A percentile compares a stretch with the other conserved stretches of the same genome.
phyloP scores from a whole-genome alignment of 2,797 vertebrate species.

The Poecilia picta region DNA sequence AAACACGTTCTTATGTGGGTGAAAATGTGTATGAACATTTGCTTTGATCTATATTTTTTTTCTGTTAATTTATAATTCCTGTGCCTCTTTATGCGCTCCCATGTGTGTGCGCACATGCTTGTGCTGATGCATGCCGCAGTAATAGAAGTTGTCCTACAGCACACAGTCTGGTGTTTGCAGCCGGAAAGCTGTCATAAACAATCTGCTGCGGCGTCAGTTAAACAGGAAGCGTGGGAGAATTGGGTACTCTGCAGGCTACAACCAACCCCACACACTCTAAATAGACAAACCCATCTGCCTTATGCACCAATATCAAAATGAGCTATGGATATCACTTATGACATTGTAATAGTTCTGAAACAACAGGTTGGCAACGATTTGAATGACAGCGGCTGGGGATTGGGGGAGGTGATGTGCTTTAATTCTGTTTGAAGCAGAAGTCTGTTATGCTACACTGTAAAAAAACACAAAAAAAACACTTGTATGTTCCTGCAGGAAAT shows the following conservation, averaged over 20 bases:
- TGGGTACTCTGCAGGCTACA: conserved; percentile 67
- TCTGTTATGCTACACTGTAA: conserved; percentile 20
- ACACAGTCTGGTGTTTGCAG: conserved; percentile 72
- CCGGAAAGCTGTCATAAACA: conserved; percentile 79
- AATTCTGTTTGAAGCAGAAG: conserved; percentile 46
- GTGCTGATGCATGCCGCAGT: conserved; percentile 58
- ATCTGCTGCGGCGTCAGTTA: conserved; percentile 79
- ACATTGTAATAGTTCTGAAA: conserved; percentile 47
- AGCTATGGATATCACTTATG: conserved; percentile 60
- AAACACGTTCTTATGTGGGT: conserved; percentile 51
- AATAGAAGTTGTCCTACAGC: conserved; percentile 74
- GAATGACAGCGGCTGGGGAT: conserved; percentile 31
- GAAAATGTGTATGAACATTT: conserved; percentile 42
- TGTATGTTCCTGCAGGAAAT: conserved; percentile 39
- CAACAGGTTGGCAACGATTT: conserved; percentile 54
- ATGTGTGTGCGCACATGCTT: conserved; percentile 22
- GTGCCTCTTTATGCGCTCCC: conserved; percentile 14
- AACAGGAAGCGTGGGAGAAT: conserved; percentile 73
- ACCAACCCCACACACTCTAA: conserved; percentile 62
- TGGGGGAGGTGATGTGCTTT: conserved; percentile 43
- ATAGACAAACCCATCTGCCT: conserved; percentile 72
- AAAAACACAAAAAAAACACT: conserved; percentile 36
- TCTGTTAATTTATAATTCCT: conserved; percentile 29
- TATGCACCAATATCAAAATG: conserved; percentile 62
- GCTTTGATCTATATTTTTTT: conserved; percentile 61